These are phyloP conservation scores for Notoglanidium macrostoma DNA, from an alignment of 2,797 vertebrate species.

Conservation along the genomic window DNA sequence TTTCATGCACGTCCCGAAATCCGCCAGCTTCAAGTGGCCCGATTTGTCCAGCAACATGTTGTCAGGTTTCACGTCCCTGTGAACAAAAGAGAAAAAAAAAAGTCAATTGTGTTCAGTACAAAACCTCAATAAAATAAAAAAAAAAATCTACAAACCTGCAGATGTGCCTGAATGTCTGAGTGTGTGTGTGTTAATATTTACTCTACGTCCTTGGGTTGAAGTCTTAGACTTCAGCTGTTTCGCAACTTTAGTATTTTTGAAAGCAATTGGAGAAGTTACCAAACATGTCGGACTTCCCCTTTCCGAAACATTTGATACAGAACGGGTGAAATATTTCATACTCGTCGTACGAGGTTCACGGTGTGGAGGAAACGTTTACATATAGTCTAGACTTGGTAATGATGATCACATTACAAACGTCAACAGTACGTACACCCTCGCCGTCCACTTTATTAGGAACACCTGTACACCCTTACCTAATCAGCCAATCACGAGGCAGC, in stretches of 20 bases:
- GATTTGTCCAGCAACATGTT: constrained; percentile 99
- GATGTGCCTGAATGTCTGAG: neutral
- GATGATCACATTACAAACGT: neutral
- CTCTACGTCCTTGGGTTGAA: neutral
- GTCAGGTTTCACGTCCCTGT: constrained; percentile 97
- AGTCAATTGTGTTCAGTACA: neutral
- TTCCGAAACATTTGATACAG: neutral
- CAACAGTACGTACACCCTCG: neutral
- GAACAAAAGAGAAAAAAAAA: neutral
- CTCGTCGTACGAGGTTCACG: neutral
- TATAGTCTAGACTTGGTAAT: neutral
- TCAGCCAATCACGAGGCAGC: no score
- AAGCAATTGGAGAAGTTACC: neutral
- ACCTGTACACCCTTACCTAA: no score
- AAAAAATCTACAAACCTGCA: neutral
- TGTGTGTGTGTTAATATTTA: neutral
- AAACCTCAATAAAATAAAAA: neutral
- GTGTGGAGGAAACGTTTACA: neutral
- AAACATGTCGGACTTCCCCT: neutral
- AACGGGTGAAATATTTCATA: neutral
- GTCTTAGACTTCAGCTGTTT: neutral
- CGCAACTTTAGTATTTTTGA: neutral
- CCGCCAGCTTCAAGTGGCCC: constrained; percentile 97
- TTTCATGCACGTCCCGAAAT: constrained; percentile 99
- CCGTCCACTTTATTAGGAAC: no score